Conservation (phyloP, 2,797 vertebrate species). For the Anguilla megastoma region DNA sequence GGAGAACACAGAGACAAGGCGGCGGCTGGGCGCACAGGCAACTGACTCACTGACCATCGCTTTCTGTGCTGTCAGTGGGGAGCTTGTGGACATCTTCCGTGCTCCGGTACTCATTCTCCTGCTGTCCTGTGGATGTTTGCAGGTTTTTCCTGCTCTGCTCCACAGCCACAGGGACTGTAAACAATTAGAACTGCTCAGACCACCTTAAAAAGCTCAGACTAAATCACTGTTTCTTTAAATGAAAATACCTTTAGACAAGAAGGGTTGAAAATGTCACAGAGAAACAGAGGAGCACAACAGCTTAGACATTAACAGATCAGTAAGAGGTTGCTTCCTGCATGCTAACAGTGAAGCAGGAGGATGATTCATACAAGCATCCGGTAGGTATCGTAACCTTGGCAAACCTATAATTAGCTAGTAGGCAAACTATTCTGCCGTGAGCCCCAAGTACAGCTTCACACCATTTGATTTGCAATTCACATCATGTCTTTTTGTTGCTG, state of each 20-base stretch:
- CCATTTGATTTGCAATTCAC: neutral
- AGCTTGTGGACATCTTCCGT: neutral
- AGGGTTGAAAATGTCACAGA: neutral
- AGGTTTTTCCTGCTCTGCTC: neutral
- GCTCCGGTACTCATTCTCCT: neutral
- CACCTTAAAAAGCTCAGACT: neutral
- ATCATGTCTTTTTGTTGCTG: neutral
- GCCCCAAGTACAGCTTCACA: neutral
- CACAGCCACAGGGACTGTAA: conserved; percentile 9
- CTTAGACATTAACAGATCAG: neutral
- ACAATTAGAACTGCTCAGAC: neutral
- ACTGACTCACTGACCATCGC: conserved; percentile 1
- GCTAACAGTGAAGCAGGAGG: neutral
- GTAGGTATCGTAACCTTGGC: neutral
- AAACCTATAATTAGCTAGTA: neutral
- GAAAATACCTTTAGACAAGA: neutral
- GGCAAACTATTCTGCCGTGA: neutral
- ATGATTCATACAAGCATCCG: neutral
- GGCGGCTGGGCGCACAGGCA: neutral
- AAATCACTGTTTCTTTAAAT: neutral
- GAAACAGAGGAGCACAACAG: too few relatives aligned
- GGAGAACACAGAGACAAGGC: neutral
- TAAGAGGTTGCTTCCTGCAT: neutral
- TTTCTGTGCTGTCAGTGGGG: neutral
- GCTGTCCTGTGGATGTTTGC: neutral